phyloP scores from a whole-genome alignment of 1,140 invertebrate species.

The Aporrectodea caliginosa region DNA sequence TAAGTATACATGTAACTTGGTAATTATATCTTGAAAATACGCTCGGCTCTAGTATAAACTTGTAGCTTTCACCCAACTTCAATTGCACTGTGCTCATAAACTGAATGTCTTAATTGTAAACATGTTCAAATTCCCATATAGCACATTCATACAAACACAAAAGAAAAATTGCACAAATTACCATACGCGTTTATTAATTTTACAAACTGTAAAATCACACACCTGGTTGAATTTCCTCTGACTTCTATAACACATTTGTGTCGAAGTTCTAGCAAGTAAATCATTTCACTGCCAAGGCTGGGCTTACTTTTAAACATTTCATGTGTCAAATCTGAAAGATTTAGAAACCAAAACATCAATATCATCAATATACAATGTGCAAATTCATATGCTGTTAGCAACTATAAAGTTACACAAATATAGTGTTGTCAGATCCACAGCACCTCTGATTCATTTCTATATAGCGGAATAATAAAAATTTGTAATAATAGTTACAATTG shows the following conservation, averaged over 20 bases:
- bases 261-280: neutral
- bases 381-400: neutral
- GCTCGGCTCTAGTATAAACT: too few species aligned
- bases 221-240: too few species aligned
- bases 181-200: too few species aligned
- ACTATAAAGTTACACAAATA: neutral
- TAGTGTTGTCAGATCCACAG: neutral
- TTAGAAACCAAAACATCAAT: neutral
- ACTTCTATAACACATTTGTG: neutral
- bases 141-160: neutral
- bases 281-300: too few species aligned
- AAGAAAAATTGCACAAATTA: neutral
- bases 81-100: neutral
- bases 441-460: too few species aligned
- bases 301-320: neutral
- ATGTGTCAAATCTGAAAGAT: neutral
- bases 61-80: too few species aligned
- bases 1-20: neutral
- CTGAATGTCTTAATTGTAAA: neutral
- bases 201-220: too few species aligned
- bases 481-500: neutral
- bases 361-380: neutral
- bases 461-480: neutral
- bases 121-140: neutral
- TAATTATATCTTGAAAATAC: too few species aligned